phyloP scores from a whole-genome alignment of 1,140 invertebrate genomes.

The Halesus radiatus region DNA sequence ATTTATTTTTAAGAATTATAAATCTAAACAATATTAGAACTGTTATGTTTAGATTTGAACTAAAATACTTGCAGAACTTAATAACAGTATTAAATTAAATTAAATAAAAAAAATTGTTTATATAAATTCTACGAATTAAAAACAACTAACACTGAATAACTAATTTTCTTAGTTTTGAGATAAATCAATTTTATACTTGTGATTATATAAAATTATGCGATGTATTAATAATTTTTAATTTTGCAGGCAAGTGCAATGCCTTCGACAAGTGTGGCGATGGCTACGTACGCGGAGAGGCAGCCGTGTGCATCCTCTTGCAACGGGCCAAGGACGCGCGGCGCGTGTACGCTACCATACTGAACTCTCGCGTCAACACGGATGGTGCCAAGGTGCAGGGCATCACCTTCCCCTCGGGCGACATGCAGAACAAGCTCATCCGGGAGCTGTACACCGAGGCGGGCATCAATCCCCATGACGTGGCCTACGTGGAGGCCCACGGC shows the following conservation, averaged over 20 bases:
- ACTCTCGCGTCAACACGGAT: constrained; percentile 91
- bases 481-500: constrained; percentile 95
- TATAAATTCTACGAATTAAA: too few species aligned
- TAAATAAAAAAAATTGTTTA: too few species aligned
- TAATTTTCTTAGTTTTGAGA: background rate
- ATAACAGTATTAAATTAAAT: too few species aligned
- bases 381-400: constrained; percentile 91
- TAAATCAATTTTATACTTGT: background rate
- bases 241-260: constrained; percentile 82
- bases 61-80: too few species aligned
- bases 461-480: constrained; percentile 85
- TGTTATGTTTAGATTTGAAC: too few species aligned
- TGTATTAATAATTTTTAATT: background rate
- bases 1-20: too few species aligned
- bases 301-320: constrained; percentile 86
- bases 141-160: too few species aligned
- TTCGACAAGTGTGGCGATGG: constrained; percentile 93
- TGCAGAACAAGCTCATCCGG: constrained; percentile 89
- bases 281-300: constrained; percentile 93
- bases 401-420: constrained; percentile 89
- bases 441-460: constrained; percentile 88
- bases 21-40: too few species aligned
- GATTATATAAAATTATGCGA: background rate
- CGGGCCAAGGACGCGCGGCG: constrained; percentile 80
- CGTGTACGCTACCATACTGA: constrained; percentile 88